These are phyloP conservation scores for Gisinianus flammeolus DNA, from an alignment of 2,888 invertebrate species.

Conservation along the genomic window DNA sequence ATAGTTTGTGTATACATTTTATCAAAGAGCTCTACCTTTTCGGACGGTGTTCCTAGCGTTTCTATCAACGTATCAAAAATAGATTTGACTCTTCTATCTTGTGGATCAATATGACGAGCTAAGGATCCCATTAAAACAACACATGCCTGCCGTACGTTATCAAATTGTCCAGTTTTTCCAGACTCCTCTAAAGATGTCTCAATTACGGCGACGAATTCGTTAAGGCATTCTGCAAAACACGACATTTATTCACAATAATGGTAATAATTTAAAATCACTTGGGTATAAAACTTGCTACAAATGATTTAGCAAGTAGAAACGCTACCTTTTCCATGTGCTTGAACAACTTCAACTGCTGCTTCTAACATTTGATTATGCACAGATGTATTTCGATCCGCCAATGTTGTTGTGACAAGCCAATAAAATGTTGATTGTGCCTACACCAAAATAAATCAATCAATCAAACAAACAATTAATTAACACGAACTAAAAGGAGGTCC, in stretches of 20 bases:
- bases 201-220: slow-evolving; percentile 85
- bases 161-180: slow-evolving; percentile 86
- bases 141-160: slow-evolving; percentile 93
- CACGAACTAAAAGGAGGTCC: too few species aligned
- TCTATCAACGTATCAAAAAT: slow-evolving; percentile 89
- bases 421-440: slow-evolving; percentile 50
- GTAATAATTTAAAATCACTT: too few species aligned
- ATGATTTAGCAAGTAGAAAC: neutral
- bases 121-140: slow-evolving; percentile 96
- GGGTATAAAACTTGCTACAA: too few species aligned
- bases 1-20: neutral
- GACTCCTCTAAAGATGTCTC: slow-evolving; percentile 92
- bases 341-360: slow-evolving; percentile 90
- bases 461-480: neutral
- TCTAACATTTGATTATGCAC: slow-evolving; percentile 90
- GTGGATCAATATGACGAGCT: slow-evolving; percentile 92
- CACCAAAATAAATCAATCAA: neutral
- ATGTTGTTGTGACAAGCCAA: slow-evolving; percentile 76
- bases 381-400: slow-evolving; percentile 81
- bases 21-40: slow-evolving; percentile 70
- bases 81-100: slow-evolving; percentile 88
- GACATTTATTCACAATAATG: too few species aligned
- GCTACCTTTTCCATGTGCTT: slow-evolving; percentile 84
- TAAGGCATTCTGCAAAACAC: slow-evolving; percentile 57
- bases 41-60: slow-evolving; percentile 94